These are phyloP conservation scores for Plagiodera versicolora DNA, from an alignment of 2,888 invertebrate genomes.

Conservation along the genomic window DNA sequence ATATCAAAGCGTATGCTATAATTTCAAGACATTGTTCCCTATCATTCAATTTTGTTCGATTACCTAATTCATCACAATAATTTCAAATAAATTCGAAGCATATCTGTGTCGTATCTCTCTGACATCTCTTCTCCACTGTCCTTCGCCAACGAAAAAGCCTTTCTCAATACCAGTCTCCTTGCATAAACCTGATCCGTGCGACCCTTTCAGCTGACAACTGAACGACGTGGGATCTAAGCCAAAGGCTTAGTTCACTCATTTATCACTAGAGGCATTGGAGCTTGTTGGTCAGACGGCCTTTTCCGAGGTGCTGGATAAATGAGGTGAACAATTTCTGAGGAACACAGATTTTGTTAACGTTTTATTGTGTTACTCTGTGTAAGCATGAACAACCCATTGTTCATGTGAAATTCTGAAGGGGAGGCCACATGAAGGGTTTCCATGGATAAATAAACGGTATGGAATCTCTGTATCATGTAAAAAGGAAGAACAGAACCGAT, in stretches of 20 bases:
- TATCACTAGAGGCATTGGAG: conserved; percentile 8
- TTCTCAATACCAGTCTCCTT: conserved; percentile 6
- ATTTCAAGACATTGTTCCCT: too few relatives aligned
- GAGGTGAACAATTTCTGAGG: not conserved
- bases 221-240: conserved; percentile 15
- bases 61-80: too few relatives aligned
- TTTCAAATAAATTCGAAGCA: too few relatives aligned
- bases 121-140: not conserved
- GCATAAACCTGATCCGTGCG: conserved; percentile 5
- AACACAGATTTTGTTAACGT: not conserved
- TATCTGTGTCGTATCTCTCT: not conserved
- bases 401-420: too few relatives aligned
- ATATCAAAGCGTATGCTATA: too few relatives aligned
- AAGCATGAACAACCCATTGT: too few relatives aligned
- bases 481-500: too few relatives aligned
- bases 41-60: too few relatives aligned
- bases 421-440: too few relatives aligned
- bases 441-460: too few relatives aligned
- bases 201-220: conserved; percentile 12
- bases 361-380: not conserved
- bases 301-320: not conserved
- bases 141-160: conserved; percentile 7
- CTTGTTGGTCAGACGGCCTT: not conserved
- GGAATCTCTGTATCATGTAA: too few relatives aligned
- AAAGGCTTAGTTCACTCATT: conserved; percentile 13